Percentiles rank a stretch among this genome's conserved stretches.
These are phyloP conservation scores for Semicossyphus pulcher DNA, from an alignment of 2,113 vertebrate species.

Conservation along the genomic window DNA sequence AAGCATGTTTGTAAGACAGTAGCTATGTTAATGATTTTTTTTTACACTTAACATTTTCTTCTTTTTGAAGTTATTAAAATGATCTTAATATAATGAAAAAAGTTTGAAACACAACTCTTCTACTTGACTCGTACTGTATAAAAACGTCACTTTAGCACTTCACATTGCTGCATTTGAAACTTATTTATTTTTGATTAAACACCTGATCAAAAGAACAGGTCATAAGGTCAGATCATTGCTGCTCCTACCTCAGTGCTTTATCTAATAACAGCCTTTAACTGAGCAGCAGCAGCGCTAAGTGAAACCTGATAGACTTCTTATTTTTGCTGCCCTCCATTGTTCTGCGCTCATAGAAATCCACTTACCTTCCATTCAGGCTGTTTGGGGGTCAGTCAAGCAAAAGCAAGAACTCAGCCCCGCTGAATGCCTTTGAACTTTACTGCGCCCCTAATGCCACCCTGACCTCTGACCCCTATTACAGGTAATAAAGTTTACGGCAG, in stretches of 20 bases:
- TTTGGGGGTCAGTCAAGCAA: constrained; percentile 92
- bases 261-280: constrained; percentile 62
- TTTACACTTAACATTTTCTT: no score
- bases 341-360: constrained; percentile 87
- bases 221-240: constrained; percentile 38
- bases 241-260: constrained; percentile 30
- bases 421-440: constrained; percentile 98
- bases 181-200: neutral
- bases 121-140: no score
- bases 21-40: no score
- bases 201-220: constrained; percentile 26
- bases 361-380: constrained; percentile 86
- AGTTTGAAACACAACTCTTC: no score
- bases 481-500: constrained; percentile 99
- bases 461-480: constrained; percentile 97
- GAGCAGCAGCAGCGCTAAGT: constrained; percentile 62
- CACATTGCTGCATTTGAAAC: neutral
- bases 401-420: constrained; percentile 89
- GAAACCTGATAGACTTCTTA: constrained; percentile 69
- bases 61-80: no score
- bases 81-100: no score
- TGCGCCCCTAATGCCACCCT: constrained; percentile 93
- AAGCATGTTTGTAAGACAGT: no score
- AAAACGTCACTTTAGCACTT: constrained; percentile 10
- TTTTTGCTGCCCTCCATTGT: constrained; percentile 74